Percentiles rank a stretch among this genome's conserved stretches.
Conservation (phyloP, 23 tunicate genomes). For the Trididemnum clinides region DNA sequence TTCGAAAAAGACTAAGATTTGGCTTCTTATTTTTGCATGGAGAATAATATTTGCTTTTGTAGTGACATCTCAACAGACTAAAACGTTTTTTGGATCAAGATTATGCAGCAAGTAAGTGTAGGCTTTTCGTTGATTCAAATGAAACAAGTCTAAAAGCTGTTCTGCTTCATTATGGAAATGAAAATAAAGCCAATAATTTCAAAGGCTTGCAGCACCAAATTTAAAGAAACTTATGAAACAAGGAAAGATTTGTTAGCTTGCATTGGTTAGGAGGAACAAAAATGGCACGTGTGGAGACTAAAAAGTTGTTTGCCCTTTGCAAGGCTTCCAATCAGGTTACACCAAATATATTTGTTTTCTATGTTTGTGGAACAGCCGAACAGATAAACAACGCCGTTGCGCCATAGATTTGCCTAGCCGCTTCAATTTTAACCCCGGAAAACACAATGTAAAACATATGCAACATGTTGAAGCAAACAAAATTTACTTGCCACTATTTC, state of each 20-base stretch:
- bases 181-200: background rate
- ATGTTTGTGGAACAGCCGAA: background rate
- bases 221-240: background rate
- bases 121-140: slow-evolving; percentile 21
- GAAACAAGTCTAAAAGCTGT: slow-evolving; percentile 22
- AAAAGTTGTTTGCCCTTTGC: slow-evolving; percentile 27
- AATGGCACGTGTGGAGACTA: slow-evolving; percentile 9
- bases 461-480: background rate
- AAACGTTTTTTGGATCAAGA: background rate
- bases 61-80: background rate
- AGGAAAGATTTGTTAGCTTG: background rate
- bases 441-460: background rate
- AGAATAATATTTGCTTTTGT: background rate
- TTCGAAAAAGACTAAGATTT: background rate
- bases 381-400: background rate
- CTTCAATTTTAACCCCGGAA: background rate
- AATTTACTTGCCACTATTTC: slow-evolving; percentile 1
- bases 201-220: background rate
- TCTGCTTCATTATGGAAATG: slow-evolving; percentile 14
- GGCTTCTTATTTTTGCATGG: background rate
- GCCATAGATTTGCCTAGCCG: background rate
- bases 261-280: slow-evolving; percentile 1
- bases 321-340: slow-evolving; percentile 13
- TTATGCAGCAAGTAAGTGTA: background rate
- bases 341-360: slow-evolving; percentile 1